Percentiles rank a stretch among this genome's conserved stretches.
phyloP scores from a whole-genome alignment of 2,888 invertebrate genomes.

The Campaea margaritaria region DNA sequence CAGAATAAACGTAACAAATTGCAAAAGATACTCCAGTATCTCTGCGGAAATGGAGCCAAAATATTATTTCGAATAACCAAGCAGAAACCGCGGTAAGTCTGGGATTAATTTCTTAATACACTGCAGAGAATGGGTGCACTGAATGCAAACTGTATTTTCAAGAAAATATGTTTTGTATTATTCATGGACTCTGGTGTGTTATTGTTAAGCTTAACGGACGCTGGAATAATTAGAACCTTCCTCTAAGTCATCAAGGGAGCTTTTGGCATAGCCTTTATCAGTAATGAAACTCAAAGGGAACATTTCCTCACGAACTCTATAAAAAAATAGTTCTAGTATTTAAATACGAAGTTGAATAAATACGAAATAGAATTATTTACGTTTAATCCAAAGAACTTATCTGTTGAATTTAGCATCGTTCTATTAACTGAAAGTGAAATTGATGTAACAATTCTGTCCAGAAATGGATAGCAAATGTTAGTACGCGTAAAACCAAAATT shows the following conservation, averaged over 20 bases:
- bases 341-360: no score
- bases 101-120: constrained; percentile 23
- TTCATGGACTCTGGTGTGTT: not conserved
- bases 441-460: constrained; percentile 13
- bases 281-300: no score
- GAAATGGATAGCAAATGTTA: constrained; percentile 20
- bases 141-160: constrained; percentile 12
- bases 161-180: constrained; percentile 2
- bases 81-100: constrained; percentile 3
- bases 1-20: constrained; percentile 11
- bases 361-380: no score
- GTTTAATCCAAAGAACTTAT: no score
- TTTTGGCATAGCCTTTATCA: no score
- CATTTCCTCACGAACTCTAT: no score
- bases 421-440: constrained; percentile 6
- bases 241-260: no score
- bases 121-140: constrained; percentile 9
- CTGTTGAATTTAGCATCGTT: no score
- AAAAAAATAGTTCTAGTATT: no score
- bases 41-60: constrained; percentile 2
- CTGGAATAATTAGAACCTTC: no score
- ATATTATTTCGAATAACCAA: constrained; percentile 15
- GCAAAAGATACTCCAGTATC: constrained; percentile 2
- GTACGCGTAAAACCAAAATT: constrained; percentile 26
- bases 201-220: not conserved